Base-by-base conservation (phyloP, 2,888 invertebrate genomes). In the Malthinus flaveolus region DNA sequence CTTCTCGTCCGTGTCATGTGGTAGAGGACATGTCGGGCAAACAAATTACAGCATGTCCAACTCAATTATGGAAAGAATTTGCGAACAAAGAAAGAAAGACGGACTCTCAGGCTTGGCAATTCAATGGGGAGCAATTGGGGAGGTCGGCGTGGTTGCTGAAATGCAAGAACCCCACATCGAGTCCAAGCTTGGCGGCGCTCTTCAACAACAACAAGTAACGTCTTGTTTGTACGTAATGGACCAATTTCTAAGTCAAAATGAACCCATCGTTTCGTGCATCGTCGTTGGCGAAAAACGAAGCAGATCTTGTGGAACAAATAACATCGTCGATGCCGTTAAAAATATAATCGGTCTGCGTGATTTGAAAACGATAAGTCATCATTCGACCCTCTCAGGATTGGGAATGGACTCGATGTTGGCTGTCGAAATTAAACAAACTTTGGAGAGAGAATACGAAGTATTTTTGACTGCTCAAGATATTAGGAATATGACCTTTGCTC, bases 371-470 rank as follows among this genome's bases (percentile, higher is more conserved):
- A 84, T 87, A 1, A 89, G 89, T 42, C 83, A 85, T 60, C 86
- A 87, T 70, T 84, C 87, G 1, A 86, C 89, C 0, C 80, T 98
- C 1, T 91, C 93, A 1, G 97, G 97, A 75, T 81, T 98, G 63
- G 97, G 97, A 33, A 91, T 98, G 88, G 97, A 98, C 80, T 97
- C 97, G 1, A 87, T 97, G 82, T 97, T 95, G 94, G 94, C 93
- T 0, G 93, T 96, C 0, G 97, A 98, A 79, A 94, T 98, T 66
- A 96, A 96, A 69, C 95, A 96, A 78, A 90, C 90, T 0, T 78
- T 96, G 1, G 95, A 96, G 76, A 82, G 94, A 68, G 93, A 95
- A 74, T 95, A 90, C 73, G 95, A 96, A 72, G 81, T 97, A 50
- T 87, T 89, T 74, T 81, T 97, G 3, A 88, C 93, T 0, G 89